Base-by-base conservation (phyloP, 2,888 invertebrate species). In the Koerneria pararmatus region DNA sequence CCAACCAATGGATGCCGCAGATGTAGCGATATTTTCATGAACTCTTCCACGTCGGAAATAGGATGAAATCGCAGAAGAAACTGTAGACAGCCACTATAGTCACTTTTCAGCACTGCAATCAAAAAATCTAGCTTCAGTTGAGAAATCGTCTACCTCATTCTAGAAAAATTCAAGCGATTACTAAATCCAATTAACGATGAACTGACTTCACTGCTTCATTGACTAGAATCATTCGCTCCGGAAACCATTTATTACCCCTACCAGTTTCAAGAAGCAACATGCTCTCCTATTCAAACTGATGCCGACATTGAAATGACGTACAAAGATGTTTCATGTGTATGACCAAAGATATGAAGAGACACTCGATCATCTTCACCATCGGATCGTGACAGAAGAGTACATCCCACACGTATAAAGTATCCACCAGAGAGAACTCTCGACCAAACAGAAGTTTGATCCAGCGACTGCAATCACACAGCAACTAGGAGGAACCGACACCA, bases 361-460 rank as follows among this genome's bases (percentile, higher is more conserved):
- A 90, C 80, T 90, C 88, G 22, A 89, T 86, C 4, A 87, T 79
- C 63, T 85, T 84, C 74, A 86, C 86, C 27, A 84, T 83, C 27
- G 85, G 83, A 41, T 84, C 49, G 78, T 90, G 90, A 0, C 90
- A 88, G 85, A 92, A 91, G 71, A 91, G 88, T 65, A 90, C 90
- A 76, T 92, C 91, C 92, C 92, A 92, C 5, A 92, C 84, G 61
- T 89, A 88, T 1, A 92, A 87, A 58, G 91, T 84, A 79, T 91
- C 91, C 61, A 89, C 87, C 68, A 91, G 87, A 1, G 90, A 88
- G 84, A 91, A 91, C 85, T 92, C 92, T 2, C 92, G 87, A 0
- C 91, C 91, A 85, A 92, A 92, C 22, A 92, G 85, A 66, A 92
- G 85, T 4, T 91, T 88, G 35, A 92, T 85, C 92, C 92, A 92